phyloP scores from a whole-genome alignment of 2,113 vertebrate species.

The Sceloporus tristichus region DNA sequence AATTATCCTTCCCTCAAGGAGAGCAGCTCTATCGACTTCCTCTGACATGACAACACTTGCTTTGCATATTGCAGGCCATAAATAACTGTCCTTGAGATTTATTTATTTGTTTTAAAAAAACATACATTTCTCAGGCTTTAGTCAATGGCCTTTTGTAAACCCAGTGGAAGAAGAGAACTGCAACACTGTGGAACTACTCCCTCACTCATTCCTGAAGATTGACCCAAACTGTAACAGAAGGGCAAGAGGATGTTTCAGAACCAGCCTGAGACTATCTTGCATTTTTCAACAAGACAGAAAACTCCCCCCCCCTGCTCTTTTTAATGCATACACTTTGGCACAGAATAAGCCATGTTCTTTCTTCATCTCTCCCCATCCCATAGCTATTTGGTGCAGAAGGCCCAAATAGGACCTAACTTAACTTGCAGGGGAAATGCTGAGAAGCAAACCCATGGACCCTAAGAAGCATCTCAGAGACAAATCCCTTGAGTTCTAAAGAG shows the following conservation, averaged over 20 bases:
- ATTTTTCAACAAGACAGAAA: slow-evolving; percentile 56
- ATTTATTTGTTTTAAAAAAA: background rate
- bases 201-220: slow-evolving; percentile 25
- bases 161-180: slow-evolving; percentile 42
- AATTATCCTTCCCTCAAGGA: slow-evolving; percentile 19
- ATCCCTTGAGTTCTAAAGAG: slow-evolving; percentile 54
- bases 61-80: slow-evolving; percentile 44
- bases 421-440: slow-evolving; percentile 40
- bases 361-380: background rate
- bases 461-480: slow-evolving; percentile 36
- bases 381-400: background rate
- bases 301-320: background rate
- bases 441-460: slow-evolving; percentile 52
- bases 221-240: slow-evolving; percentile 41
- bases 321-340: slow-evolving; percentile 60
- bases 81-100: slow-evolving; percentile 42
- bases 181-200: slow-evolving; percentile 40
- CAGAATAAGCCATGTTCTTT: slow-evolving; percentile 39
- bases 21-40: slow-evolving; percentile 22
- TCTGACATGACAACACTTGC: slow-evolving; percentile 49
- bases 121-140: slow-evolving; percentile 43
- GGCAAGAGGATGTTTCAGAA: slow-evolving; percentile 25
- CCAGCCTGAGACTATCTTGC: slow-evolving; percentile 57
- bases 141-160: slow-evolving; percentile 57
- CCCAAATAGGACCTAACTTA: slow-evolving; percentile 40